Evolutionary conservation across 2,797 vertebrate species (phyloP), one percentile per base, ranked within the genome.

Genomic region (Salarias fasciatus): DNA sequence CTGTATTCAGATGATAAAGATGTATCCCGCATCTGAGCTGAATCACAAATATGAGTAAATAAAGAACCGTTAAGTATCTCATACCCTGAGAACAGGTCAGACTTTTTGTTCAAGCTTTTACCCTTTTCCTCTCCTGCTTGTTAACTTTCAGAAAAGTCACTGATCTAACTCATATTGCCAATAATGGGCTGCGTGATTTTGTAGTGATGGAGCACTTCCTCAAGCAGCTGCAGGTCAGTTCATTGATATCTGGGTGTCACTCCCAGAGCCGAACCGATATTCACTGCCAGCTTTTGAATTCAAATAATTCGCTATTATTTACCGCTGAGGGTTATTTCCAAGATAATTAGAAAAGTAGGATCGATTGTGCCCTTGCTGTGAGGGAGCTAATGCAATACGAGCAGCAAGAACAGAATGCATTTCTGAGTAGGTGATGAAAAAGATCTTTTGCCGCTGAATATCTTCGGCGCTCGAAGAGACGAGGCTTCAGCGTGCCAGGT

Each of bases 331-430:
- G 57, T 77, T 48, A 72, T 74, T 83, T 81, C 43, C 12, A 44
- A 71, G 52, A 78, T 59, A 53, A 77, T 63, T 47, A 9, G 12
- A 33, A 70, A 69, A 75, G 43, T 51, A 38, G 46, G 58, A 83
- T 78, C 36, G 41, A 61, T 74, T 67, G 52, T 50, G 77, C 56
- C 58, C 72, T 76, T 76, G 75, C 78, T 72, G 53, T n/a, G 0
- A 71, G 69, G 30, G 44, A 61, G 29, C 57, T 69, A 47, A 58
- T 44, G 24, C 50, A 41, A 24, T 43, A 69, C 11, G 33, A 75
- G 69, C 42, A 79, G 63, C 68, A 47, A 50, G 53, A 46, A 52
- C 41, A 53, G 53, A 75, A 69, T 72, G 66, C 15, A 63, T 58
- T 2, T 18, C 24, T 8, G 29, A 50, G 51, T 1, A 45, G 58